Percentiles rank a stretch among this genome's conserved stretches.
Evolutionary conservation across 2,888 invertebrate genomes (phyloP).

Genomic region (Drosophila kambysellisi): DNA sequence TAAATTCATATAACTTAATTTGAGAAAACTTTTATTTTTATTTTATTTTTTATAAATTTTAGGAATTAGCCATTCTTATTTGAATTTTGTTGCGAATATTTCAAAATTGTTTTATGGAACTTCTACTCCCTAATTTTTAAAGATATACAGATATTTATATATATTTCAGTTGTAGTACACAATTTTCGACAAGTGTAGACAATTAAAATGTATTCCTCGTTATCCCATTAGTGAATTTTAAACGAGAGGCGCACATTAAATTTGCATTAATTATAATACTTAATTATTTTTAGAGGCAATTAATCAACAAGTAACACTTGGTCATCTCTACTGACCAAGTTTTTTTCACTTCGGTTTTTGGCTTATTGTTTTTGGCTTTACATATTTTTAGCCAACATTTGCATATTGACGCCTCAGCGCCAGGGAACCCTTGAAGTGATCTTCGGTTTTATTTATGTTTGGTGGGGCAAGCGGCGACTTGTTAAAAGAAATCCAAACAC

Average conservation of each 20-base stretch:
- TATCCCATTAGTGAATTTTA: slow-evolving; percentile 38
- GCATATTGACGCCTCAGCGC: slow-evolving; percentile 65
- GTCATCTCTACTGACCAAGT: not conserved
- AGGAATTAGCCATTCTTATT: too few relatives aligned
- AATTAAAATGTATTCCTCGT: slow-evolving; percentile 11
- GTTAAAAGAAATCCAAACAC: slow-evolving; percentile 58
- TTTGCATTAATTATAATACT: slow-evolving; percentile 66
- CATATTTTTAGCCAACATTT: slow-evolving; percentile 43
- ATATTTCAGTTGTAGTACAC: not conserved
- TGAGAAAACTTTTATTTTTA: not conserved
- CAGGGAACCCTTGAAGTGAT: slow-evolving; percentile 46
- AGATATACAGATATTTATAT: too few relatives aligned
- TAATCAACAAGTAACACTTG: slow-evolving; percentile 61
- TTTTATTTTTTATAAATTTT: not conserved
- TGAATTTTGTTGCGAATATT: too few relatives aligned
- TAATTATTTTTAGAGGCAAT: slow-evolving; percentile 62
- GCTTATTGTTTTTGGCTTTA: slow-evolving; percentile 21
- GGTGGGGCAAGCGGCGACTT: slow-evolving; percentile 50
- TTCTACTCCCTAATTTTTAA: too few relatives aligned
- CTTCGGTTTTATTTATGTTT: slow-evolving; percentile 40
- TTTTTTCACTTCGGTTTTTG: slow-evolving; percentile 15
- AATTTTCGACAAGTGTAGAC: not conserved
- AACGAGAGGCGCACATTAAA: slow-evolving; percentile 31
- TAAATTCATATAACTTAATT: not conserved
- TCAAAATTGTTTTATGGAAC: too few relatives aligned